Base-by-base conservation (phyloP, 2,113 vertebrate species). In the Setophaga coronata region DNA sequence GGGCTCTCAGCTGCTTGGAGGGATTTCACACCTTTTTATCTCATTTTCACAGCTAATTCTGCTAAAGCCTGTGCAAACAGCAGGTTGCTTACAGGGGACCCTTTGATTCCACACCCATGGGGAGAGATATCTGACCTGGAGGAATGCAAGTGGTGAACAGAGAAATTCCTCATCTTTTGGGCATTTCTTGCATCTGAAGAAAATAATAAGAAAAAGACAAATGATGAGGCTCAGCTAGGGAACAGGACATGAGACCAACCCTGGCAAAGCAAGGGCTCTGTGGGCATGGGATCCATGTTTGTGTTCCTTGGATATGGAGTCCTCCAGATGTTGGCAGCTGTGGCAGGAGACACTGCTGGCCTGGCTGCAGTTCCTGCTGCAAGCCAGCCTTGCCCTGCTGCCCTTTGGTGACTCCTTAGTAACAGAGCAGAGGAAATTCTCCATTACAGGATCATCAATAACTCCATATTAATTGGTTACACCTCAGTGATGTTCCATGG, bases 391-490 rank as follows among this genome's bases (percentile, higher is more conserved):
- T 34, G n/a, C 36, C 33, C 45, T 2, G 2, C 21, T 54, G 66
- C 5, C 70, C 74, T 10, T 2, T 7, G 26, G 3, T 2, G 1
- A 19, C 2, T 16, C n/a, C 33, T 28, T 4, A 3, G 24, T 4
- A 5, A 6, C 66, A 36, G 80, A 33, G 36, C 0, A 10, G 36
- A 50, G 45, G 19, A 8, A 66, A 28, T 58, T 33, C 36, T 43
- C 43, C 62, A 4, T 9, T 3, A 12, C 11, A 18, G 62, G 7
- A 18, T 23, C 18, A 0, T 3, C 16, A 8, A 3, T 10, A 15
- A 34, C 25, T 56, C 11, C 25, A 1, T 29, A 8, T 10, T 8
- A 23, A 7, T 7, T 54, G 36, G 7, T 31, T 29, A 2, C 20
- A 4, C 26, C 77, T 48, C 6, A 1, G 1, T 1, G 10, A 5